These are phyloP conservation scores for Eupithecia dodoneata DNA, from an alignment of 2,888 invertebrate genomes.

Conservation along the genomic window DNA sequence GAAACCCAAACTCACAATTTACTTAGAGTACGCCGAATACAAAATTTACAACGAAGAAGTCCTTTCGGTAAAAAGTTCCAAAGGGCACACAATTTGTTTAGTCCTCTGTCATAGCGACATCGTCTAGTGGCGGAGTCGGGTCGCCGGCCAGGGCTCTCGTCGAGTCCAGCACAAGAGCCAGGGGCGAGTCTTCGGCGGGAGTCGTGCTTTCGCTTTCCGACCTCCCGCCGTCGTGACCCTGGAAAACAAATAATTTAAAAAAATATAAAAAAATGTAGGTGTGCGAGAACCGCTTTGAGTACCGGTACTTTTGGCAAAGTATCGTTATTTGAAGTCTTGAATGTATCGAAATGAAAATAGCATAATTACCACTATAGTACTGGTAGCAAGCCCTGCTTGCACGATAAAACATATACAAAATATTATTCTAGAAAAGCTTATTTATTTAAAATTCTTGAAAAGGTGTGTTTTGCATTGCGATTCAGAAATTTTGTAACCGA, in stretches of 20 bases:
- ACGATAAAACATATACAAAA: too few relatives aligned
- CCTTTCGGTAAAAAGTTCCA: background rate
- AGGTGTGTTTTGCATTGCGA: too few relatives aligned
- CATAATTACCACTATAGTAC: too few relatives aligned
- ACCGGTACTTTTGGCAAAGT: too few relatives aligned
- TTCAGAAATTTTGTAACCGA: too few relatives aligned
- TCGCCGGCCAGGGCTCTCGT: background rate
- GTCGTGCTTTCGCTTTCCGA: slow-evolving; percentile 51
- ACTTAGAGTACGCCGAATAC: background rate
- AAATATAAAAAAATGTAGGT: too few relatives aligned
- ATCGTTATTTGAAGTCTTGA: too few relatives aligned
- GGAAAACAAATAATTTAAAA: slow-evolving; percentile 7
- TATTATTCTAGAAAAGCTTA: too few relatives aligned
- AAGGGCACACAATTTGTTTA: slow-evolving; percentile 1
- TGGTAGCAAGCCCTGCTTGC: too few relatives aligned
- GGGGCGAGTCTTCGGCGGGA: slow-evolving; percentile 39
- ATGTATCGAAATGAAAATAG: too few relatives aligned
- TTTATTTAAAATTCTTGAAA: too few relatives aligned
- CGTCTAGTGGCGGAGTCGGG: slow-evolving; percentile 10
- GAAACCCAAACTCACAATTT: background rate
- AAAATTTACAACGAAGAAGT: background rate
- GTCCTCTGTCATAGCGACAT: slow-evolving; percentile 14
- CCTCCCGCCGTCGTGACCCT: slow-evolving; percentile 69
- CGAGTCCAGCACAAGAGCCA: slow-evolving; percentile 24
- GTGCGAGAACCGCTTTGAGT: too few relatives aligned